A percentile compares a stretch with the other conserved stretches of the same genome.
These are phyloP conservation scores for Felis catus DNA, from an alignment of 2,113 vertebrate species.

Conservation along the genomic window DNA sequence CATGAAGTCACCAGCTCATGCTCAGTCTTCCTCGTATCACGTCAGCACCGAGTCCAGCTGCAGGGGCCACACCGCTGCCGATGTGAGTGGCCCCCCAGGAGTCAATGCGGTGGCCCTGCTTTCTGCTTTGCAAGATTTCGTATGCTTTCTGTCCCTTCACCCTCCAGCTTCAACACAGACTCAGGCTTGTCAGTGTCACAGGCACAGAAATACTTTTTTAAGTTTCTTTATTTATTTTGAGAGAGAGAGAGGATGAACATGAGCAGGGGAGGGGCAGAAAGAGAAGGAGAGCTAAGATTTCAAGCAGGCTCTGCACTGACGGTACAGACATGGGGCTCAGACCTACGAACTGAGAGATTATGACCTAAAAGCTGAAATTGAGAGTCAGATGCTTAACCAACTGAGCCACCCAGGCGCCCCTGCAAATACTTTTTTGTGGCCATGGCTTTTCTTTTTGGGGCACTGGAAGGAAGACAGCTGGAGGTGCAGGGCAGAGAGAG, in stretches of 20 bases:
- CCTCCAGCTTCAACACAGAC: neutral
- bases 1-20: no score
- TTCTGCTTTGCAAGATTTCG: neutral
- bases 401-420: no score
- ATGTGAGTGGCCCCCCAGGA: accelerated
- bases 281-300: no score
- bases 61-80: neutral
- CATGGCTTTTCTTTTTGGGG: neutral
- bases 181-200: neutral
- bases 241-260: no score
- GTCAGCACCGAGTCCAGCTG: neutral
- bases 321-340: no score
- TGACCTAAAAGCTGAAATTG: no score
- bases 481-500: accelerated
- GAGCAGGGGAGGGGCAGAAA: no score
- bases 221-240: no score
- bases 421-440: neutral
- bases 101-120: accelerated
- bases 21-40: neutral
- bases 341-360: no score
- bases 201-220: neutral
- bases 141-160: neutral
- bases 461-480: neutral
- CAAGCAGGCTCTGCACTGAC: no score
- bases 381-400: no score